phyloP scores from a whole-genome alignment of 2,113 vertebrate genomes.

The Aleadryas rufinucha region DNA sequence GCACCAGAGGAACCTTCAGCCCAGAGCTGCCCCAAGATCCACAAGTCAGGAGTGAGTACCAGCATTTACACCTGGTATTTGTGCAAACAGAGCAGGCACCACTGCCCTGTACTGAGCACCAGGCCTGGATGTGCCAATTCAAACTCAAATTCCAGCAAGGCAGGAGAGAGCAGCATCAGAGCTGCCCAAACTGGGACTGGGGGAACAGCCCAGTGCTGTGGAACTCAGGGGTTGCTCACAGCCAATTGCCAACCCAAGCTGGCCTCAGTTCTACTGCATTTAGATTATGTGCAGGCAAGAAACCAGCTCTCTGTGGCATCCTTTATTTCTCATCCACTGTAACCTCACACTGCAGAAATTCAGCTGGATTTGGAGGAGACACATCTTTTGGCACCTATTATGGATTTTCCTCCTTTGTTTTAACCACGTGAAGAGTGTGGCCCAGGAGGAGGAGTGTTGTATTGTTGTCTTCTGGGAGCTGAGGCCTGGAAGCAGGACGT shows the following conservation, averaged over 20 bases:
- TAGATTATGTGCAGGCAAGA: not conserved
- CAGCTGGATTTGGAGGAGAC: not conserved
- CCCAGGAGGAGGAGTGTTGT: not conserved
- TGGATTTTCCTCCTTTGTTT: not conserved
- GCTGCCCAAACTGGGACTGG: not conserved
- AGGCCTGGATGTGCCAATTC: not conserved
- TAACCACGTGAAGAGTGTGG: not conserved
- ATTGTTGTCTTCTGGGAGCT: not conserved
- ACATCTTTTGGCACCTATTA: not conserved
- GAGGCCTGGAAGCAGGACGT: not conserved
- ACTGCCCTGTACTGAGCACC: not conserved
- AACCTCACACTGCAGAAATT: not conserved
- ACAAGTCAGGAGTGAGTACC: constrained; percentile 44
- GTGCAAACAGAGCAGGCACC: not conserved
- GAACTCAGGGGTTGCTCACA: not conserved
- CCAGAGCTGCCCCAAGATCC: not conserved
- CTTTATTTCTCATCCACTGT: not conserved
- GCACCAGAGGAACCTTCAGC: not conserved
- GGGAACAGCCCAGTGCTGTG: not conserved
- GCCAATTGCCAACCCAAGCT: not conserved
- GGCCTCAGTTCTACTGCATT: not conserved
- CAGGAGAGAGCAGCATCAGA: not conserved
- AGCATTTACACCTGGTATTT: not conserved
- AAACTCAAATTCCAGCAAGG: not conserved
- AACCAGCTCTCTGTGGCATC: not conserved